These are phyloP conservation scores for Chanos chanos DNA, from an alignment of 2,797 vertebrate species.

Conservation along the genomic window DNA sequence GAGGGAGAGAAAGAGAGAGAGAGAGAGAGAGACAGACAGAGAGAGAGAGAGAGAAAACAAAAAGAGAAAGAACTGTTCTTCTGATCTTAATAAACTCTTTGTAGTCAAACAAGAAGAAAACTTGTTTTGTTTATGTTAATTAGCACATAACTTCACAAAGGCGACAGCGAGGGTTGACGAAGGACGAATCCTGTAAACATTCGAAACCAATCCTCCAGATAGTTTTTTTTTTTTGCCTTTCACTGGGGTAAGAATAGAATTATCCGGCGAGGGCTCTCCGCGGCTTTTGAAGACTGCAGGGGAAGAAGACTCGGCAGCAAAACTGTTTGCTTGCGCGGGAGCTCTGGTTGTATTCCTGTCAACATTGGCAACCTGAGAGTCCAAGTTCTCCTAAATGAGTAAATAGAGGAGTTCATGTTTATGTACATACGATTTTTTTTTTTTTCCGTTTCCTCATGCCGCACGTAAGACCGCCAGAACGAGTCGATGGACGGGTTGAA, in stretches of 20 bases:
- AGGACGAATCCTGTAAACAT: background rate
- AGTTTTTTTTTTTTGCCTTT: conserved; percentile 30
- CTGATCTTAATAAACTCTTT: conserved; percentile 22
- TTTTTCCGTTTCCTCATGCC: too few species aligned
- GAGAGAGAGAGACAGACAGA: background rate
- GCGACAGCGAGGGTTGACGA: conserved; percentile 5
- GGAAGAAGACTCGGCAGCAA: too few species aligned
- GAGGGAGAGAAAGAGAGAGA: background rate
- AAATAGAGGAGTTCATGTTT: too few species aligned
- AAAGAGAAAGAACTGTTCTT: background rate
- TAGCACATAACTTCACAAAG: conserved; percentile 30
- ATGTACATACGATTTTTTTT: too few species aligned
- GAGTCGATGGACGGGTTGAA: too few species aligned
- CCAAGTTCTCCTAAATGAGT: too few species aligned
- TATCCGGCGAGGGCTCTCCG: conserved; percentile 24
- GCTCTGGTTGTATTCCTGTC: too few species aligned
- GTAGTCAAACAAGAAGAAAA: conserved; percentile 36
- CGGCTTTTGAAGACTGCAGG: too few species aligned
- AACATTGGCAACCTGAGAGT: too few species aligned
- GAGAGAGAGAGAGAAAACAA: background rate
- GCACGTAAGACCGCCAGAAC: too few species aligned
- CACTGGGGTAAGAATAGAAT: conserved; percentile 34
- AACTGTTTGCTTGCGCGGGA: too few species aligned
- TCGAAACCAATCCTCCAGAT: conserved; percentile 17
- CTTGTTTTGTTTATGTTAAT: conserved; percentile 44